Evolutionary conservation across 2,888 invertebrate species (phyloP), one percentile per base, ranked within the genome.

Genomic region (Tridacna crocea): DNA sequence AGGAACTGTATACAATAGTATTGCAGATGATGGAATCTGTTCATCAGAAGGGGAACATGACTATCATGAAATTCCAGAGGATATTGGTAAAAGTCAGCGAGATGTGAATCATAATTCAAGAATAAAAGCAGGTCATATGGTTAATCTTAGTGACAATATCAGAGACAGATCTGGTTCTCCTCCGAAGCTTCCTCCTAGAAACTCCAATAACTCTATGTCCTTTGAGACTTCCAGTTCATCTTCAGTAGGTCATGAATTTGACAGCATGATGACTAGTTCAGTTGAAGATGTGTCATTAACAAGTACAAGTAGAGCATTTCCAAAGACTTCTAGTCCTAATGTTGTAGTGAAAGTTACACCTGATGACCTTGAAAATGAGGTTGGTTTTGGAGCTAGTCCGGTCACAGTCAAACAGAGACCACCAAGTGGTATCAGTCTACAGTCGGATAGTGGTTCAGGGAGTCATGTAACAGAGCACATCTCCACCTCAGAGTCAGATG

Each of bases 31-130:
- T 15, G 79, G 81, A 19, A 22, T 65, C 58, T 63, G 48, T 12
- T 79, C 74, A 36, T 79, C 80, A 6, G 82, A 80, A 72, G 85
- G 78, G 17, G 87, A 89, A 55, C 88, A 90, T 82, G 89, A 90
- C 72, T 91, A 91, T 84, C 90, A 89, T 75, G 90, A 91, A 79
- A 92, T 90, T 75, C 85, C 89, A 10, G 90, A 90, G 24, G 76
- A 79, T 24, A 70, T 63, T 11, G 70, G 15, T 27, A 78, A 73
- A 80, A 75, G 66, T 77, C 73, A 26, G n/a, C n/a, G n/a, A 10
- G 19, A 24, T 13, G n/a, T 19, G 19, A 22, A 15, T 3, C 17
- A 68, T 15, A 68, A 11, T 70, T 70, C 70, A 26, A 2, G 22
- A 8, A 60, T 19, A 19, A 70, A 74, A 61, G 22, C 12, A 46